A percentile compares a stretch with the other conserved stretches of the same genome.
These are phyloP conservation scores for Lasioglossum marginatum DNA, from an alignment of 2,888 invertebrate genomes.

Conservation along the genomic window DNA sequence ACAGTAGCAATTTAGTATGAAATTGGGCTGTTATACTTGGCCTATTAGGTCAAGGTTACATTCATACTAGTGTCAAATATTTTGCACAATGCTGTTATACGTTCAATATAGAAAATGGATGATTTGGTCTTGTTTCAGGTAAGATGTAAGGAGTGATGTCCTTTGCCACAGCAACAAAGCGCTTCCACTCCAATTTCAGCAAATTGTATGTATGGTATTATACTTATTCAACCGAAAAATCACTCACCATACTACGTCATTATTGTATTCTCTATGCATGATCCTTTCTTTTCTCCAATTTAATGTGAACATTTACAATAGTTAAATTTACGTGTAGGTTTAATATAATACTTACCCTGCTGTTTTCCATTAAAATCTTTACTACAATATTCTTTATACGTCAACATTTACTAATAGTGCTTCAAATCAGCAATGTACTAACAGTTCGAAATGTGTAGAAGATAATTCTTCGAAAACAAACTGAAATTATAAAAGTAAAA, in stretches of 20 bases:
- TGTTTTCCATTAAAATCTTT: not conserved
- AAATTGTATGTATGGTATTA: slow-evolving; percentile 26
- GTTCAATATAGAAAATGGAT: not conserved
- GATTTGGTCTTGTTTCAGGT: slow-evolving; percentile 58
- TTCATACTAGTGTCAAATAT: not conserved
- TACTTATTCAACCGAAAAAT: not conserved
- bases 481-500: not conserved
- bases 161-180: not conserved
- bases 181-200: not conserved
- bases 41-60: not conserved
- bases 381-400: not conserved
- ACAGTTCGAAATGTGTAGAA: not conserved
- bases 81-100: not conserved
- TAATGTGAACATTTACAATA: not conserved
- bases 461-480: not conserved
- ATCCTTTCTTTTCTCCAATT: not conserved
- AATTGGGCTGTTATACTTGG: not conserved
- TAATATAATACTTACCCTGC: not conserved
- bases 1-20: not conserved
- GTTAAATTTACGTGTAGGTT: not conserved
- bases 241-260: not conserved
- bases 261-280: not conserved
- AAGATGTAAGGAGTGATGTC: slow-evolving; percentile 29
- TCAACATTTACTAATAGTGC: not conserved
- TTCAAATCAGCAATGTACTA: not conserved